Base-by-base conservation (phyloP, 2,113 vertebrate genomes). In the Melanerpes formicivorus region DNA sequence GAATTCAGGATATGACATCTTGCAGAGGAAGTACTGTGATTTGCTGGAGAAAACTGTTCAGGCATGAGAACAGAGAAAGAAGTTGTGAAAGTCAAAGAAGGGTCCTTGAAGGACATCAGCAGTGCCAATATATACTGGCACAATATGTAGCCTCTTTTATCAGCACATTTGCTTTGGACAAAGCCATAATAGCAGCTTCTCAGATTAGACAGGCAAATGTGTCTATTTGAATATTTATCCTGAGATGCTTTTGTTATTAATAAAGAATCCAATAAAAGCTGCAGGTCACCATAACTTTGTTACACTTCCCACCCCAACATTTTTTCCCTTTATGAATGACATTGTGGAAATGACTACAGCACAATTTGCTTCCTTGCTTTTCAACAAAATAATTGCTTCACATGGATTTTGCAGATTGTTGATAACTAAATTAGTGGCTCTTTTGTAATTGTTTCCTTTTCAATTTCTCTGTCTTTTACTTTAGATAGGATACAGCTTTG, bases 391-490 rank as follows among this genome's bases (percentile, higher is more conserved):
- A 87, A 64, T 80, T 90, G 58, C 34, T 86, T 94, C 37, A 14
- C 91, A 81, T 80, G 69, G 73, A 93, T 88, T 93, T 92, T 84
- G 15, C 30, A 66, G 71, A 82, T 80, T 56, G 69, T 82, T 88
- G 50, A 83, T 85, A 93, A 83, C 58, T 78, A 90, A 94, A 90
- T 80, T 83, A 88, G 80, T 72, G 58, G 56, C 30, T 91, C 62
- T 93, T 66, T 76, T 83, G 42, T 73, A 90, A 65, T 82, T n/a
- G 37, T 84, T 95, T 90, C 46, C 42, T 32, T 54, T 88, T 84
- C 77, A 80, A 9, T 56, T 83, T 86, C 69, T 69, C 50, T 14
- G 5, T 52, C 56, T 74, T 84, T 79, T 62, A 60, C 60, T 88
- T 79, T 26, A 66, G 18, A 59, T 27, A 17, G 22, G 23, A 48